Base-by-base conservation (phyloP, 2,113 vertebrate species). In the Nibea albiflora region DNA sequence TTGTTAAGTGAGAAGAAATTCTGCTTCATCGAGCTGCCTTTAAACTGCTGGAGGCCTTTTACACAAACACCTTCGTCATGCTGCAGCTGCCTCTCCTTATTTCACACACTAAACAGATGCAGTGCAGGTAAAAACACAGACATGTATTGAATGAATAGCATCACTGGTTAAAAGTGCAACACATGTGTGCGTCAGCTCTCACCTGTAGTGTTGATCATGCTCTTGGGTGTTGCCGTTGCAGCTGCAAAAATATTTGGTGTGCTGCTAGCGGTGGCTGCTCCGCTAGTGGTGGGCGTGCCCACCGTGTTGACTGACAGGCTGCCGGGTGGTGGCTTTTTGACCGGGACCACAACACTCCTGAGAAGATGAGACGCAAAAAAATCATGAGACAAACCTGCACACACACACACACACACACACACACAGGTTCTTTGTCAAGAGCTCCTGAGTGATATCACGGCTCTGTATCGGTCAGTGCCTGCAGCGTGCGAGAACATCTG, bases 181-280 rank as follows among this genome's bases (percentile, higher is more conserved):
- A 11, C 19, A 39, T 28, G 4, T 17, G 24, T 49, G 66, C 11
- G 15, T 52, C 16, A 19, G 46, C n/a, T 56, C 84, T 89, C 66
- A 95, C 95, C 95, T 88, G 95, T 96, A 3, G 98, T 99, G 96
- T 99, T 99, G 94, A 99, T 99, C 98, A 99, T 99, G 96, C 98
- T 99, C 96, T 99, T 99, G 94, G 98, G 98, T 80, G 97, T 98
- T 78, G 97, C 95, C 89, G 97, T 96, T 67, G 97, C 95, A 65
- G 98, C 96, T 86, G 97, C 97, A 86, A 99, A 98, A 92, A 99
- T 98, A 92, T 98, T 99, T 69, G 97, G 96, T 5, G 98, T 97
- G 91, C 96, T 98, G 93, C 97, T 95, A 24, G 97, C 94, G 0
- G 96, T 94, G 89, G 96, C 90, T 3, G 96, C 94, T 22, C 96